Evolutionary conservation across 2,113 vertebrate species (phyloP).

Genomic region (Tetrax tetrax): DNA sequence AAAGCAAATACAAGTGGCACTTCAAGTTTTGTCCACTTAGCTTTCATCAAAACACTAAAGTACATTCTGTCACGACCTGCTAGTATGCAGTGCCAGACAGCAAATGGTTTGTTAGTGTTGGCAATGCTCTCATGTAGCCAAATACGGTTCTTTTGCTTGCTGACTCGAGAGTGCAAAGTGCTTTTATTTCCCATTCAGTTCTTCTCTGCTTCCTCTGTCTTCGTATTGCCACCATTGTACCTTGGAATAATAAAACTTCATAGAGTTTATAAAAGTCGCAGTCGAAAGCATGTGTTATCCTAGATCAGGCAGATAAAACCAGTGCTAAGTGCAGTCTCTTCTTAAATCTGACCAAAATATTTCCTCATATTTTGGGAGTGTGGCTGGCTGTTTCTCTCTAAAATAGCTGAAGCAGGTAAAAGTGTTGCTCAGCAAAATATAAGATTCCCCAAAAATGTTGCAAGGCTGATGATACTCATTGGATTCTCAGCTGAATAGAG

Average conservation of each 20-base stretch:
- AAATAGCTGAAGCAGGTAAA: background rate
- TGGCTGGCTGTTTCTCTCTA: background rate
- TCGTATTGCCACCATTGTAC: background rate
- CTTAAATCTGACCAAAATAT: background rate
- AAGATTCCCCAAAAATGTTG: background rate
- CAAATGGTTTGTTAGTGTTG: conserved; percentile 2
- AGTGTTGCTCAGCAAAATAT: background rate
- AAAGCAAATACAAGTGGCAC: background rate
- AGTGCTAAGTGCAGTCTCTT: background rate
- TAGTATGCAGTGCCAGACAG: background rate
- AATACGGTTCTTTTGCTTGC: background rate
- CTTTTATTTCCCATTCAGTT: background rate
- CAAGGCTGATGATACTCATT: background rate
- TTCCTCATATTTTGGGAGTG: background rate
- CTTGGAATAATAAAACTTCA: background rate
- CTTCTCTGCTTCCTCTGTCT: background rate
- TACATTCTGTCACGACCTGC: background rate
- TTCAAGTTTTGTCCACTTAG: background rate
- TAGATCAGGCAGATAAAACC: background rate
- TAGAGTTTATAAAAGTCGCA: background rate
- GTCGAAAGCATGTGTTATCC: background rate
- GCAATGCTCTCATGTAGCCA: background rate
- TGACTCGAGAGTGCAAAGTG: background rate
- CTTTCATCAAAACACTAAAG: background rate
- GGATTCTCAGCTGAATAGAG: background rate